Base-by-base conservation (phyloP, 2,888 invertebrate species). In the Ypsolopha scabrella region DNA sequence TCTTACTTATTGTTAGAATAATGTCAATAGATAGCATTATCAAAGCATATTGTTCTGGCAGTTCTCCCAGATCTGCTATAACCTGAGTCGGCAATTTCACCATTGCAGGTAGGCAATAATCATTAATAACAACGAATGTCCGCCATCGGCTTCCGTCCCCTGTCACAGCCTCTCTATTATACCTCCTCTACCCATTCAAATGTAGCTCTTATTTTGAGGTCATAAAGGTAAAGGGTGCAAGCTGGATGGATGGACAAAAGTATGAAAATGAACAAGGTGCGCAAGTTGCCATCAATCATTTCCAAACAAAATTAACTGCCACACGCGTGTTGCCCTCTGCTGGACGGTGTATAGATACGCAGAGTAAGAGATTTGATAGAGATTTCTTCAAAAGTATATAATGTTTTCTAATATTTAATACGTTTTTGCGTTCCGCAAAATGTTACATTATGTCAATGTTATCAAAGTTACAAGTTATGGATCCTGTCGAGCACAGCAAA, bases 221-320 rank as follows among this genome's bases (percentile, higher is more conserved):
- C 11, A 11, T 34, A 46, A 7, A 33, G 46, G 34, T 48, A 36
- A 41, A 13, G 35, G 24, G 41, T 41, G 38, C 51, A 38, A 54
- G 51, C 56, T 49, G 51, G 51, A 45, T 48, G 53, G 54, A 55
- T 55, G 52, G 59, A 66, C 72, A 72, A 72, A 75, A 72, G 73
- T 78, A 80, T 77, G 77, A 79, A 80, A 76, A 79, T 75, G 78
- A 70, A 72, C 68, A 64, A 67, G 66, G 65, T 69, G 60, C 56
- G 54, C 54, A 54, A 60, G 47, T 34, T 33, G 63, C 68, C 75
- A 85, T 85, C 83, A 82, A 85, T 85, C 85, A 85, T 83, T 65
- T 69, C 70, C 73, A 71, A 74, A 82, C 82, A 78, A 83, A 85
- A 83, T 85, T 81, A 83, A 83, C 82, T 78, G 83, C 82, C 85